Conservation (phyloP, 2,113 vertebrate genomes). For the Chiloscyllium plagiosum region DNA sequence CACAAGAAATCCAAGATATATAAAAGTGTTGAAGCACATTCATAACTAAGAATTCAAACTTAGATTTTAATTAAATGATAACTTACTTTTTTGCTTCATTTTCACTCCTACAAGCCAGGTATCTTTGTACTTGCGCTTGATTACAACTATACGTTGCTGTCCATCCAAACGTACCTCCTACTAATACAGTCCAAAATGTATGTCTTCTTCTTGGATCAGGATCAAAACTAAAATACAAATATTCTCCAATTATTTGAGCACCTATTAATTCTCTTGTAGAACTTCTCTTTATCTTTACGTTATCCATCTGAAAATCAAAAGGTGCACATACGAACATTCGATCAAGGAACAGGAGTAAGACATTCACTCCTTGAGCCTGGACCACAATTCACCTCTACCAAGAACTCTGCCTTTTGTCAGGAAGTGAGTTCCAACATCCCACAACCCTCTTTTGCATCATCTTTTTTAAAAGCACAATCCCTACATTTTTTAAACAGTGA, state of each 20-base stretch:
- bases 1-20: not conserved
- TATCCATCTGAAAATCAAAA: not conserved
- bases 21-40: not conserved
- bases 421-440: too few species aligned
- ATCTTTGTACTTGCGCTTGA: conserved; percentile 32
- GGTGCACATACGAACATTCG: too few species aligned
- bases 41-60: not conserved
- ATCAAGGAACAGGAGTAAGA: too few species aligned
- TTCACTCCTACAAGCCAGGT: conserved; percentile 34
- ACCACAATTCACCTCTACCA: too few species aligned
- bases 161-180: conserved; percentile 35
- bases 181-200: conserved; percentile 30
- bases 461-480: too few species aligned
- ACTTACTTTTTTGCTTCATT: conserved; percentile 32
- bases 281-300: not conserved
- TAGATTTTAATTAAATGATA: not conserved
- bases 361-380: too few species aligned
- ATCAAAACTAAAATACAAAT: conserved; percentile 20
- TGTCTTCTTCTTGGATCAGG: conserved; percentile 33
- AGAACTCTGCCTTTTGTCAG: too few species aligned
- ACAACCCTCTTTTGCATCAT: too few species aligned
- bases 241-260: not conserved
- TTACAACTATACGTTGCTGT: conserved; percentile 30
- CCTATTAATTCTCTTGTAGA: not conserved
- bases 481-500: too few species aligned